Conservation (phyloP, 2,113 vertebrate genomes). For the Pogonocichla stellata region DNA sequence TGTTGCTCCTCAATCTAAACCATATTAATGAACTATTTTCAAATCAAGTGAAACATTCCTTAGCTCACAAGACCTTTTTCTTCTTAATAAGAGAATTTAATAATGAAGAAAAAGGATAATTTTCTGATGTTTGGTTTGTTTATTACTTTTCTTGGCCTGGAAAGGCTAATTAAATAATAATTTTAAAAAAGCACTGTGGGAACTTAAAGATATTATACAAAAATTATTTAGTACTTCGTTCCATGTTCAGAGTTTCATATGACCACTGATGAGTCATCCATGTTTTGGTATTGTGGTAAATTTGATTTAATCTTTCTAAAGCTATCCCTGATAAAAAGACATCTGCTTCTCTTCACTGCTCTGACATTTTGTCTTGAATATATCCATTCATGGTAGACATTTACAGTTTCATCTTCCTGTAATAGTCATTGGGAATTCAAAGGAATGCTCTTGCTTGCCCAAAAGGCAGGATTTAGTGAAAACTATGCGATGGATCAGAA, state of each 20-base stretch:
- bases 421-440: not conserved
- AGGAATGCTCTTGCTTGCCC: not conserved
- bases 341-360: constrained; percentile 1
- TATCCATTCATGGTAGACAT: constrained; percentile 22
- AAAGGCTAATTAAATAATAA: not conserved
- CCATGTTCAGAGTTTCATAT: not conserved
- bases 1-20: not conserved
- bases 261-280: not conserved
- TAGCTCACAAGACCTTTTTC: not conserved
- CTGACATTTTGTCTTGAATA: constrained; percentile 31
- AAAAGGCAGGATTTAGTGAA: not conserved
- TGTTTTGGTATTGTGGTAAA: constrained; percentile 5
- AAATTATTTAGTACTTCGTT: not conserved
- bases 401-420: not conserved
- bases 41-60: not conserved
- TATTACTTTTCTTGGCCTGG: not conserved
- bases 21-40: not conserved
- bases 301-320: constrained; percentile 24
- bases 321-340: not conserved
- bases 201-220: not conserved
- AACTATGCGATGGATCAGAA: not conserved
- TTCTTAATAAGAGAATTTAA: not conserved
- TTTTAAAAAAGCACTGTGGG: not conserved
- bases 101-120: not conserved
- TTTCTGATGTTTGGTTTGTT: not conserved